A percentile compares a stretch with the other conserved stretches of the same genome.
These are phyloP conservation scores for Myiothlypis coronata DNA, from an alignment of 2,797 vertebrate genomes.

Conservation along the genomic window DNA sequence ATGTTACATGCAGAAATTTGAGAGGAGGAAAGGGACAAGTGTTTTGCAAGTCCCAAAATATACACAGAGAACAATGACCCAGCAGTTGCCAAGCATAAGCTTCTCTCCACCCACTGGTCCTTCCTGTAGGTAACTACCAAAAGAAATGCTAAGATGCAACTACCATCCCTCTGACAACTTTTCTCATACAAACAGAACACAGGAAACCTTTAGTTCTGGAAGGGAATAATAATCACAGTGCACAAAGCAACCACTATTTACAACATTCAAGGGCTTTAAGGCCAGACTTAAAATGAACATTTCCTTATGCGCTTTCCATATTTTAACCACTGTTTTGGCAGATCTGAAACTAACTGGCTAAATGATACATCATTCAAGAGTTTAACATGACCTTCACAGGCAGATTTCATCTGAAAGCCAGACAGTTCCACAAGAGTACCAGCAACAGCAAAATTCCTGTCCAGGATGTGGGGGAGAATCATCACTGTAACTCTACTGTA, in stretches of 20 bases:
- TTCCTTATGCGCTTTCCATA: background rate
- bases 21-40: background rate
- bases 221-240: background rate
- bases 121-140: background rate
- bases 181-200: background rate
- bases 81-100: background rate
- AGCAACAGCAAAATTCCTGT: background rate
- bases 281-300: background rate
- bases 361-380: background rate
- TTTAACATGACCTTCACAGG: background rate
- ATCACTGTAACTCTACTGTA: background rate
- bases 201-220: background rate
- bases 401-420: background rate
- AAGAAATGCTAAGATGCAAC: background rate
- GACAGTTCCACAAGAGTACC: background rate
- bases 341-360: background rate
- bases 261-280: background rate
- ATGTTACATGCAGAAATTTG: background rate
- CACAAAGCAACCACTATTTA: background rate
- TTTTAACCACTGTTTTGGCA: background rate
- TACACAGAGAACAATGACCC: background rate
- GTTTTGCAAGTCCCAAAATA: background rate
- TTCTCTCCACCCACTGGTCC: background rate
- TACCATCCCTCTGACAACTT: background rate
- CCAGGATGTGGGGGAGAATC: background rate